Evolutionary conservation across 2,888 invertebrate species (phyloP).

Genomic region (Sarcophaga subvicina): DNA sequence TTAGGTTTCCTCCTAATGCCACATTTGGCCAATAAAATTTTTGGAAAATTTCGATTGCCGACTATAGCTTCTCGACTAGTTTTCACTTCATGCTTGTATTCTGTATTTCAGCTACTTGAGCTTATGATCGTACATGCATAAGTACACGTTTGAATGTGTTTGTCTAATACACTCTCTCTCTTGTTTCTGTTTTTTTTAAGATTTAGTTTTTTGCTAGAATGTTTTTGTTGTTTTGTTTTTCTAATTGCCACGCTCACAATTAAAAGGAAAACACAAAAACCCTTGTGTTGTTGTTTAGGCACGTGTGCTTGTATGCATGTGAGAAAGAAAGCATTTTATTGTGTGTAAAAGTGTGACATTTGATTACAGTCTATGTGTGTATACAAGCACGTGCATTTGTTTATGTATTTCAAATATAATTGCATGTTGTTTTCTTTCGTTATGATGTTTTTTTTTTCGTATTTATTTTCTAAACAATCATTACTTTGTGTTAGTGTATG

Average conservation of each 20-base stretch:
- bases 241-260: slow-evolving; percentile 40
- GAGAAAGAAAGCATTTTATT: neutral
- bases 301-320: neutral
- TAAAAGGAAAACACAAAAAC: slow-evolving; percentile 32
- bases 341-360: slow-evolving; percentile 10
- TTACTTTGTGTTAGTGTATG: slow-evolving; percentile 17
- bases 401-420: neutral
- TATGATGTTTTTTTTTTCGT: neutral
- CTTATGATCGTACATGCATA: slow-evolving; percentile 63
- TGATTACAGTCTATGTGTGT: slow-evolving; percentile 19
- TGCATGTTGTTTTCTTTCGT: neutral
- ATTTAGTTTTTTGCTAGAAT: neutral
- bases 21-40: too few species aligned
- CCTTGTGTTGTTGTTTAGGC: slow-evolving; percentile 4
- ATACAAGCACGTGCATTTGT: neutral
- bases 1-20: too few species aligned
- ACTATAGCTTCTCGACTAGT: neutral
- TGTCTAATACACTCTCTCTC: slow-evolving; percentile 27
- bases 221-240: slow-evolving; percentile 25
- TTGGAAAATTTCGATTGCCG: too few species aligned
- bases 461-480: neutral
- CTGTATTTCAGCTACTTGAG: slow-evolving; percentile 51
- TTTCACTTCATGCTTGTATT: neutral
- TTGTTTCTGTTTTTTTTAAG: slow-evolving; percentile 9
- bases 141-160: slow-evolving; percentile 42